A percentile compares a stretch with the other conserved stretches of the same genome.
Evolutionary conservation across 2,797 vertebrate species (phyloP).

Genomic region (Muscicapa striata): DNA sequence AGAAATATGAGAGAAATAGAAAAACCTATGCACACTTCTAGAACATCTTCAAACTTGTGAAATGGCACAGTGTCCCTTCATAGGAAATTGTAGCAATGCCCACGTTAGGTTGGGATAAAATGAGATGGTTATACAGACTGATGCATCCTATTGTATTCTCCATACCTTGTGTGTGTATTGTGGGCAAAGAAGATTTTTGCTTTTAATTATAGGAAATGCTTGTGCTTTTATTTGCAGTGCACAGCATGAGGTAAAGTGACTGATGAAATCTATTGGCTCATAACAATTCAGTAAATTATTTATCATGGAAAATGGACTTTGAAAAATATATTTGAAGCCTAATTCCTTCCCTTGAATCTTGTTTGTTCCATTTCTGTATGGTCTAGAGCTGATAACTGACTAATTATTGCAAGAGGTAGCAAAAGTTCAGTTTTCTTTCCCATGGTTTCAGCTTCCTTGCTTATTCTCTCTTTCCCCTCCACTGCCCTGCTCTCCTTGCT

Average conservation of each 20-base stretch:
- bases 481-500: background rate
- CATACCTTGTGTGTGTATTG: background rate
- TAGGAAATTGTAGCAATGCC: background rate
- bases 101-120: background rate
- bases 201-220: background rate
- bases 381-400: background rate
- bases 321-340: background rate
- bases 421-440: background rate
- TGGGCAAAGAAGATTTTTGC: background rate
- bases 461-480: background rate
- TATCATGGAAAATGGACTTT: constrained; percentile 1
- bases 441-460: background rate
- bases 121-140: background rate
- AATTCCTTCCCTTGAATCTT: constrained; percentile 3
- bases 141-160: background rate
- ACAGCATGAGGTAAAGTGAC: background rate
- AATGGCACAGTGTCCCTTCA: background rate
- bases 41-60: background rate
- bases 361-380: background rate
- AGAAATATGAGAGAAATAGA: background rate
- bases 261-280: background rate
- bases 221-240: background rate
- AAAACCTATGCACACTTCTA: background rate
- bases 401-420: background rate
- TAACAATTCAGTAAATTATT: background rate